These are phyloP conservation scores for Orthonychiurus folsomi DNA, from an alignment of 2,888 invertebrate genomes.

Conservation along the genomic window DNA sequence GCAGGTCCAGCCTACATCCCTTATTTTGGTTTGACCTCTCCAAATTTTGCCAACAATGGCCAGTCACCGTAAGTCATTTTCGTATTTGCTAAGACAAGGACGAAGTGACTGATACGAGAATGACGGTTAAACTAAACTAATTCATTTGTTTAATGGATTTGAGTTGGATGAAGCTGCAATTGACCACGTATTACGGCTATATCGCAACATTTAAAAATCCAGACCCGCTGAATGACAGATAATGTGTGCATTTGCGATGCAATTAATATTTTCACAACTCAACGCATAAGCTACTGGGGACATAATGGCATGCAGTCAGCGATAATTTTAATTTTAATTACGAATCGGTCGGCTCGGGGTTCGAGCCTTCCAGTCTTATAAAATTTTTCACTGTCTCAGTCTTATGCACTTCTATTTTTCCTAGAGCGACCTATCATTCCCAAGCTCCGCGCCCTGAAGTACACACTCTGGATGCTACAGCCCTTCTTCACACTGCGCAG, in stretches of 20 bases:
- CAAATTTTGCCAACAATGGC: constrained; percentile 19
- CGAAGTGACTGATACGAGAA: too few relatives aligned
- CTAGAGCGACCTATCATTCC: not conserved
- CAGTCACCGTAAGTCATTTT: constrained; percentile 10
- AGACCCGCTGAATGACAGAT: not conserved
- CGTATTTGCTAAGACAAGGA: too few relatives aligned
- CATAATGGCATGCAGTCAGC: not conserved
- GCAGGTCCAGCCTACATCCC: constrained; percentile 15
- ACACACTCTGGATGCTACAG: constrained; percentile 16
- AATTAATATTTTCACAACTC: constrained; percentile 4
- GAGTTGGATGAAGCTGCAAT: too few relatives aligned
- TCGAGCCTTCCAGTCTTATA: too few relatives aligned
- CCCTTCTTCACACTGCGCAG: constrained; percentile 16
- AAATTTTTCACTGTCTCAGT: not conserved
- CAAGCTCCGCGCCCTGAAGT: constrained; percentile 8
- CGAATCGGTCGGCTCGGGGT: too few relatives aligned
- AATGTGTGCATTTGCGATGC: not conserved
- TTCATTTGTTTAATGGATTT: too few relatives aligned
- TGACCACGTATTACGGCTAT: too few relatives aligned
- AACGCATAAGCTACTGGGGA: not conserved
- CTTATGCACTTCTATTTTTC: not conserved
- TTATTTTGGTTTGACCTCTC: constrained; percentile 16
- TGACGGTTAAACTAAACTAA: too few relatives aligned
- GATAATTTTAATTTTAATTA: too few relatives aligned
- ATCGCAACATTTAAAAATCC: not conserved